Evolutionary conservation across 2,797 vertebrate genomes (phyloP), one percentile per base, ranked within the genome.

Genomic region (Coilia nasus): DNA sequence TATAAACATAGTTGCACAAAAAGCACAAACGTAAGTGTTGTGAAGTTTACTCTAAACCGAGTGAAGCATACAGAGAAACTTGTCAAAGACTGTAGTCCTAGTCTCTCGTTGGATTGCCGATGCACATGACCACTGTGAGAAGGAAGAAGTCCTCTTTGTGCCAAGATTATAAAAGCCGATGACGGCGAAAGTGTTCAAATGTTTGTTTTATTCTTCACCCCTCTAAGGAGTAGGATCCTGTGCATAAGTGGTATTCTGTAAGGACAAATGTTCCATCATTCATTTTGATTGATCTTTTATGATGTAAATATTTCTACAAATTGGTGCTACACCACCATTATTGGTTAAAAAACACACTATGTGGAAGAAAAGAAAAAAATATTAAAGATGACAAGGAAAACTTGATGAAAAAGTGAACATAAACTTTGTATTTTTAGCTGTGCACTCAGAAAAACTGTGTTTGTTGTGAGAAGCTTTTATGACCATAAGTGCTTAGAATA

Each of bases 401-500:
- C n/a, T n/a, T n/a, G n/a, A n/a, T 87, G 82, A 89, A 82, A 92
- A 87, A 91, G 15, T 78, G 14, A 86, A 88, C 91, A 89, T 89
- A 82, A 78, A 60, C 91, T 93, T 94, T 93, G 87, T 93, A 92
- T 90, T 91, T 86, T 87, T 89, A 91, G 90, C 86, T 92, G 90
- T 92, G 90, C 87, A 93, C 91, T 90, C 83, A 93, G 93, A 92
- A 92, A 94, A 92, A 92, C 93, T 91, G 90, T 93, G 92, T 93
- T 92, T 93, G 92, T 93, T 92, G 90, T 88, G 87, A 85, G 57
- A 86, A 89, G 81, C 87, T 87, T 87, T 85, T 86, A 95, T 89
- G 60, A 95, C 95, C 95, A 89, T 94, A 96, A 95, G 95, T 96
- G 94, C 95, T 95, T 95, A 94, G 93, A 91, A 91, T 92, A 92